These are phyloP conservation scores for Drosophila jambulina DNA, from an alignment of 1,140 invertebrate species.

Conservation along the genomic window DNA sequence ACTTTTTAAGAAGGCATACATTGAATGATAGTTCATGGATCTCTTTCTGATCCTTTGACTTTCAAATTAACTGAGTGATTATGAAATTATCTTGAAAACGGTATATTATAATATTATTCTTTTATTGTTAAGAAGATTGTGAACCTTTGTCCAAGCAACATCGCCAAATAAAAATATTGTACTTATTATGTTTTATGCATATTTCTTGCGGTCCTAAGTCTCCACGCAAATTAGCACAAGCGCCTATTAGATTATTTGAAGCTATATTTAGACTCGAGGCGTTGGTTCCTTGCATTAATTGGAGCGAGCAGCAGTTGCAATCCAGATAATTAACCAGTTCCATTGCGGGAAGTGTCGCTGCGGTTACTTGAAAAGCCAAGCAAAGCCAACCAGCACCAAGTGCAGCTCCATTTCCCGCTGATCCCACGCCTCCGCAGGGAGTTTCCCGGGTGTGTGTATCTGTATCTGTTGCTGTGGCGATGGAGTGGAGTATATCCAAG, in stretches of 20 bases:
- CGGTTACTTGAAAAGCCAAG: conserved; percentile 68
- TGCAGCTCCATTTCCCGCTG: conserved; percentile 21
- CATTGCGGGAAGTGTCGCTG: conserved; percentile 77
- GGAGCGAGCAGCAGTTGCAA: conserved; percentile 34
- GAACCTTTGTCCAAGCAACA: background rate
- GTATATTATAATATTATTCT: no score
- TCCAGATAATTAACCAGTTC: conserved; percentile 68
- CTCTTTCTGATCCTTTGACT: background rate
- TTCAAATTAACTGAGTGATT: no score
- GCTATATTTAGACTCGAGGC: conserved; percentile 63
- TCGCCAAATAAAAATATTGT: background rate
- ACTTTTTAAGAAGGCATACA: no score
- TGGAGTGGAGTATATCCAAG: conserved; percentile 22
- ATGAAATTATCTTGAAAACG: background rate
- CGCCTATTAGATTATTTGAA: conserved; percentile 26
- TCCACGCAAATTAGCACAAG: conserved; percentile 27
- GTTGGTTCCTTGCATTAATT: conserved; percentile 41
- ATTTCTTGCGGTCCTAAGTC: background rate
- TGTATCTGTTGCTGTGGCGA: background rate
- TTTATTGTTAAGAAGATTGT: no score
- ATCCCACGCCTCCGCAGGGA: conserved; percentile 36
- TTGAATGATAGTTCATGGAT: background rate
- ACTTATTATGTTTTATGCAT: background rate
- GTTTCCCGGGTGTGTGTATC: conserved; percentile 1
- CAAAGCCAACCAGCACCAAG: conserved; percentile 32